Evolutionary conservation across 2,113 vertebrate genomes (phyloP).

Genomic region (Oncorhynchus keta): DNA sequence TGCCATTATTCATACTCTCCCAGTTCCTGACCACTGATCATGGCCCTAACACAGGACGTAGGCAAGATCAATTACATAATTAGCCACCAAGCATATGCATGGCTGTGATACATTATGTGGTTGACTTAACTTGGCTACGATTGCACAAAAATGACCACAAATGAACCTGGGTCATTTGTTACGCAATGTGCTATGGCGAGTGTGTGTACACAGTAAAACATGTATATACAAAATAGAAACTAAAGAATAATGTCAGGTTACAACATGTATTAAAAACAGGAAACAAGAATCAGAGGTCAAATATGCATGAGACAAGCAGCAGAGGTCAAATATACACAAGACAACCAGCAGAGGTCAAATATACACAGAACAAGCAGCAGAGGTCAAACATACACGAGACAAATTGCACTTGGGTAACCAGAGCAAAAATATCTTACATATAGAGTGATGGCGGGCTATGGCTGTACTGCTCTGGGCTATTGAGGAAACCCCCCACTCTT

Average conservation of each 20-base stretch:
- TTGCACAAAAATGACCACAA: conserved; percentile 61
- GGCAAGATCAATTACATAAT: conserved; percentile 69
- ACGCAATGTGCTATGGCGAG: conserved; percentile 35
- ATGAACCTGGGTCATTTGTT: conserved; percentile 61
- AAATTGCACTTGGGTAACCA: background rate
- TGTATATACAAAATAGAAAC: conserved; percentile 15
- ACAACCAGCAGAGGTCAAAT: conserved; percentile 22
- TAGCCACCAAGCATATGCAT: conserved; percentile 67
- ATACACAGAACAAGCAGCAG: background rate
- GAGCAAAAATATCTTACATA: conserved; percentile 35
- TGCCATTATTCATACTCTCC: conserved; percentile 57
- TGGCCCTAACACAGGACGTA: conserved; percentile 40
- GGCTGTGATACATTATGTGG: conserved; percentile 61
- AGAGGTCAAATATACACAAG: conserved; percentile 24
- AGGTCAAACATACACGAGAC: too few relatives aligned
- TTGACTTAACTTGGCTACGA: conserved; percentile 59
- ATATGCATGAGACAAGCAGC: background rate
- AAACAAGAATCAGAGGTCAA: conserved; percentile 44
- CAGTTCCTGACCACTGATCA: conserved; percentile 42
- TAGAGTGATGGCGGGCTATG: conserved; percentile 12
- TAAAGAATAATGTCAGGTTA: conserved; percentile 12
- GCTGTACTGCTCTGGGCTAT: background rate
- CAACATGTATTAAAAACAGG: conserved; percentile 51
- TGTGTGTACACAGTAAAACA: conserved; percentile 23
- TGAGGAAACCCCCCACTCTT: conserved; percentile 59